These are phyloP conservation scores for Anoplolepis gracilipes DNA, from an alignment of 1,140 invertebrate genomes.

Conservation along the genomic window DNA sequence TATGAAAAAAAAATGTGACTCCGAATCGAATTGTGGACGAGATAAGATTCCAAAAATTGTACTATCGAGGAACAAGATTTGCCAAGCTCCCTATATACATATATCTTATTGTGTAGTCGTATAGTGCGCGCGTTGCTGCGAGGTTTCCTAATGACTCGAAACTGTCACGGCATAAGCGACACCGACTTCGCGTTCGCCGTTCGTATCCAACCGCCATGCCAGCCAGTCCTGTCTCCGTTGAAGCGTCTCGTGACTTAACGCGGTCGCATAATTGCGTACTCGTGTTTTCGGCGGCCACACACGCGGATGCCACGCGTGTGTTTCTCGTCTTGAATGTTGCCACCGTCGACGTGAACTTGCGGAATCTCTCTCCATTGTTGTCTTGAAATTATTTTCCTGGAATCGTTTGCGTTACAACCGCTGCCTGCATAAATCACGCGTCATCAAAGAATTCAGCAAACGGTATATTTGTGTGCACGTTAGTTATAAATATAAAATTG, in stretches of 20 bases:
- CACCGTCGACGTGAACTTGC: slow-evolving; percentile 33
- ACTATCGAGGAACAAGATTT: not conserved
- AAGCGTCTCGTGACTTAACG: slow-evolving; percentile 75
- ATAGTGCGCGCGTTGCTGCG: slow-evolving; percentile 70
- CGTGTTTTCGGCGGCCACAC: slow-evolving; percentile 73
- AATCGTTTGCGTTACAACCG: not conserved
- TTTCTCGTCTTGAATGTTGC: not conserved
- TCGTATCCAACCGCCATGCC: slow-evolving; percentile 28
- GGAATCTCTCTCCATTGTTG: slow-evolving; percentile 59
- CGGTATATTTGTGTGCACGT: not conserved
- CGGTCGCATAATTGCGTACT: slow-evolving; percentile 77
- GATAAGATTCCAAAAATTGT: not conserved
- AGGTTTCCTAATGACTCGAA: slow-evolving; percentile 74
- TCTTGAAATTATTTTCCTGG: slow-evolving; percentile 61
- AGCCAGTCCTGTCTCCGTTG: slow-evolving; percentile 61
- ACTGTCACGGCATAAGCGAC: slow-evolving; percentile 64
- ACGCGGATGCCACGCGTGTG: slow-evolving; percentile 19
- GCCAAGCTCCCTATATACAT: not conserved
- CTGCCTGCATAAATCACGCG: not conserved
- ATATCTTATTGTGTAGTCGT: slow-evolving; percentile 51
- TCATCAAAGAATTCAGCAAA: not conserved
- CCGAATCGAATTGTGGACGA: not conserved
- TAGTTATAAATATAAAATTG: not conserved
- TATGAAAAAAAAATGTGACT: not conserved
- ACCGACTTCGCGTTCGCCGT: slow-evolving; percentile 42